phyloP scores from a whole-genome alignment of 2,888 invertebrate genomes.

The Rhabditoides inermis region DNA sequence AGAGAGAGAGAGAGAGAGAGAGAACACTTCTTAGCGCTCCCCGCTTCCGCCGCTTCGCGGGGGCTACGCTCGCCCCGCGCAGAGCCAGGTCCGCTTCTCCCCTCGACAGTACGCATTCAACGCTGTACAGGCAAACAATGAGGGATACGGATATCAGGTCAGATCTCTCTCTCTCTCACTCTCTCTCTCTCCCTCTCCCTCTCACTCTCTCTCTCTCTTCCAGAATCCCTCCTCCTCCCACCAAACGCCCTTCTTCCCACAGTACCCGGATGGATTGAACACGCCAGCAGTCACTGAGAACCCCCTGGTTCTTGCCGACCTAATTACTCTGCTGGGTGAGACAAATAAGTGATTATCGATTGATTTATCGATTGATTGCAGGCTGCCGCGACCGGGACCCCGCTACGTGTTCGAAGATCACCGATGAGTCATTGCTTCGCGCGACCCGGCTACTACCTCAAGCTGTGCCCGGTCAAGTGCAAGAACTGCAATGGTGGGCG shows the following conservation, averaged over 20 bases:
- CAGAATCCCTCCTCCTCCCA: constrained; percentile 4
- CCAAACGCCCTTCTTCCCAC: constrained; percentile 5
- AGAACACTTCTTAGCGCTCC: too few relatives aligned
- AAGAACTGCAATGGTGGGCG: constrained; percentile 31
- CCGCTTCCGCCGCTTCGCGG: too few relatives aligned
- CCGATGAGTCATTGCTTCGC: constrained; percentile 32
- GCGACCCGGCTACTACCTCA: constrained; percentile 38
- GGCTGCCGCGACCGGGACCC: constrained; percentile 37
- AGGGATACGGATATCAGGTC: too few relatives aligned
- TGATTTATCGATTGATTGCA: too few relatives aligned
- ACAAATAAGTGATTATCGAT: constrained; percentile 8
- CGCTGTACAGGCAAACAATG: too few relatives aligned
- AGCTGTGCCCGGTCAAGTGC: constrained; percentile 38
- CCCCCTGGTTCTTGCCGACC: constrained; percentile 4
- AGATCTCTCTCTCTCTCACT: neutral
- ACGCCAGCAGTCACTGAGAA: constrained; percentile 3
- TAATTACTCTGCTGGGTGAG: constrained; percentile 1
- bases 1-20: too few relatives aligned
- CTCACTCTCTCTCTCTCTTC: neutral
- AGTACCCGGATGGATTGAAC: too few relatives aligned
- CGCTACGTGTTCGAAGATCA: constrained; percentile 28
- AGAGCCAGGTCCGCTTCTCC: too few relatives aligned
- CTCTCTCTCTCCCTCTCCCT: neutral
- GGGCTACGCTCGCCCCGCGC: too few relatives aligned
- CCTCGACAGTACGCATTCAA: too few relatives aligned